Evolutionary conservation across 2,113 vertebrate species (phyloP).

Genomic region (Melanostigma gelatinosum): DNA sequence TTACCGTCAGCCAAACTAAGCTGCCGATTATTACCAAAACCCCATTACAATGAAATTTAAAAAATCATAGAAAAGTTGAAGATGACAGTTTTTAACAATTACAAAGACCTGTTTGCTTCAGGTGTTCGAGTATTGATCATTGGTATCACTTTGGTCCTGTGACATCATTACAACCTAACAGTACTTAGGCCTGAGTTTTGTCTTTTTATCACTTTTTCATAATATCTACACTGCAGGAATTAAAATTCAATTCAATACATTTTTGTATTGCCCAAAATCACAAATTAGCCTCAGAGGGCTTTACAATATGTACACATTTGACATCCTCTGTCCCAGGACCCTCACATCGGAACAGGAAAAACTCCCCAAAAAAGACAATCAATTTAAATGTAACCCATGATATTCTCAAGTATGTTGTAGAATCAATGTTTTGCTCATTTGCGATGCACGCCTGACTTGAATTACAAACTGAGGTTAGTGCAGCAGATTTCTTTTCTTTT

Average conservation of each 20-base stretch:
- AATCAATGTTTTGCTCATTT: background rate
- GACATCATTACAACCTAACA: too few relatives aligned
- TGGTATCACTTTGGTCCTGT: background rate
- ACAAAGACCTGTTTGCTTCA: background rate
- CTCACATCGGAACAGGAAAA: too few relatives aligned
- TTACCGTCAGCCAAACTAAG: conserved; percentile 5
- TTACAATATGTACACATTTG: too few relatives aligned
- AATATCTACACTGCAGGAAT: background rate
- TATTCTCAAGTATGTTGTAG: background rate
- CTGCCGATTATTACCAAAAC: background rate
- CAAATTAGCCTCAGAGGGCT: too few relatives aligned
- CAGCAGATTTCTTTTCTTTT: background rate
- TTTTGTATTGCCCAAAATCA: too few relatives aligned
- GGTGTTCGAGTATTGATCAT: background rate
- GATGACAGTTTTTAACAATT: background rate
- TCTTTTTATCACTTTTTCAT: background rate
- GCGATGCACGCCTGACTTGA: background rate
- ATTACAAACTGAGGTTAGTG: background rate
- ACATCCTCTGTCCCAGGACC: too few relatives aligned
- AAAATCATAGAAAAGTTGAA: conserved; percentile 11
- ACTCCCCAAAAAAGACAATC: background rate
- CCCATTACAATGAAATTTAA: background rate
- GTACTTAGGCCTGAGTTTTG: background rate
- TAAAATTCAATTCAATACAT: background rate
- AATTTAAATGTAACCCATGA: background rate